These are phyloP conservation scores for Meteorus sp. DNA, from an alignment of 1,140 invertebrate species.

Conservation along the genomic window DNA sequence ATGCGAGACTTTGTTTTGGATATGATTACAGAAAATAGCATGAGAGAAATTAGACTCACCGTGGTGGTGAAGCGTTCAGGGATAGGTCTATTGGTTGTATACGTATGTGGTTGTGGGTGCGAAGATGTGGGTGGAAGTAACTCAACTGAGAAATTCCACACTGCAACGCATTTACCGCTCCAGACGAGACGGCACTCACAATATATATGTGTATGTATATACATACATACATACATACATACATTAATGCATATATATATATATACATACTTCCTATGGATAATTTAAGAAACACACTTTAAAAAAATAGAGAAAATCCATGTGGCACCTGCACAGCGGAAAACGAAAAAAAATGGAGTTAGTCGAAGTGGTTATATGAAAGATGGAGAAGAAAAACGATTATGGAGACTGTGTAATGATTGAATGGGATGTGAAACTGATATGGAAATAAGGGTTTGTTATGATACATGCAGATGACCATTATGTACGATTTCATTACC, in stretches of 20 bases:
- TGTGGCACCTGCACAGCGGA: too few species aligned
- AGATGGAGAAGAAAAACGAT: too few species aligned
- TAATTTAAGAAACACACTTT: slow-evolving; percentile 5
- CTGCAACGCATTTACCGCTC: slow-evolving; percentile 30
- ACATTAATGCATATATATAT: not conserved
- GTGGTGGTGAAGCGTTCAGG: slow-evolving; percentile 51
- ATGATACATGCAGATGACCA: too few species aligned
- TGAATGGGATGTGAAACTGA: too few species aligned
- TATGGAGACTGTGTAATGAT: too few species aligned
- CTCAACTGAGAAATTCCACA: slow-evolving; percentile 43
- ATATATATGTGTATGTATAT: too few species aligned
- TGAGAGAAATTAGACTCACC: slow-evolving; percentile 53
- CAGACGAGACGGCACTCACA: slow-evolving; percentile 1
- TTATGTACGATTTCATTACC: too few species aligned
- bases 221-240: too few species aligned
- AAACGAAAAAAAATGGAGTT: too few species aligned
- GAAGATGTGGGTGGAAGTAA: slow-evolving; percentile 30
- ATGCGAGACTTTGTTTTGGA: not conserved
- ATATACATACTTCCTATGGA: not conserved
- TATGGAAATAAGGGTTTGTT: too few species aligned
- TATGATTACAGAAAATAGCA: slow-evolving; percentile 38
- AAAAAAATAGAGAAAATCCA: too few species aligned
- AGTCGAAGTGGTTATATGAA: too few species aligned
- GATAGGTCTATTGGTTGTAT: slow-evolving; percentile 44
- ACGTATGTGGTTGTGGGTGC: slow-evolving; percentile 42